Conservation (phyloP, 2,797 vertebrate species). For the Sebastes ruberrimus region DNA sequence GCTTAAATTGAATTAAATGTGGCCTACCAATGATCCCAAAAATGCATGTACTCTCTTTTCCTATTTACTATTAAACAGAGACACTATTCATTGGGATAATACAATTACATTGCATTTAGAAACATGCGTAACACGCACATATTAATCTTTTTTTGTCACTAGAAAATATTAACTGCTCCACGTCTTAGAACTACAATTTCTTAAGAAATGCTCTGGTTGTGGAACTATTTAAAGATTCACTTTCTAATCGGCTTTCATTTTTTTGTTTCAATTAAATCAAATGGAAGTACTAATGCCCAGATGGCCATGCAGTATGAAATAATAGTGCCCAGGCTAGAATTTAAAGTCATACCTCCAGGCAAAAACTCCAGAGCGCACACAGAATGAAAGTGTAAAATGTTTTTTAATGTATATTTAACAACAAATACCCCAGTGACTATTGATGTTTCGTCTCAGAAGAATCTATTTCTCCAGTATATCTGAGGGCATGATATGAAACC, state of each 20-base stretch:
- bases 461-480: slow-evolving; percentile 84
- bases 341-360: slow-evolving; percentile 95
- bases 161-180: slow-evolving; percentile 29
- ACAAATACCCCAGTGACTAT: slow-evolving; percentile 94
- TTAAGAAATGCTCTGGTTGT: slow-evolving; percentile 50
- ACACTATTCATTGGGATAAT: background rate
- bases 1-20: slow-evolving; percentile 1
- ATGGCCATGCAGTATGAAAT: slow-evolving; percentile 84
- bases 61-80: background rate
- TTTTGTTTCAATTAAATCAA: slow-evolving; percentile 79
- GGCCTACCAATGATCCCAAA: background rate
- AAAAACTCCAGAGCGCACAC: slow-evolving; percentile 89
- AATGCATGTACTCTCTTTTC: background rate
- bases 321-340: slow-evolving; percentile 88
- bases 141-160: slow-evolving; percentile 38
- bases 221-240: slow-evolving; percentile 75
- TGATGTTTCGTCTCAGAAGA: slow-evolving; percentile 94
- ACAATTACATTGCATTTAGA: background rate
- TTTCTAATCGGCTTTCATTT: slow-evolving; percentile 77
- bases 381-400: slow-evolving; percentile 98
- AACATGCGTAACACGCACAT: background rate
- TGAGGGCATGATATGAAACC: slow-evolving; percentile 88
- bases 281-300: slow-evolving; percentile 83
- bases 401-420: slow-evolving; percentile 99
- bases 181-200: slow-evolving; percentile 53